Evolutionary conservation across 1,140 invertebrate species (phyloP), one percentile per base, ranked within the genome.

Genomic region (Lasioglossum albipes): DNA sequence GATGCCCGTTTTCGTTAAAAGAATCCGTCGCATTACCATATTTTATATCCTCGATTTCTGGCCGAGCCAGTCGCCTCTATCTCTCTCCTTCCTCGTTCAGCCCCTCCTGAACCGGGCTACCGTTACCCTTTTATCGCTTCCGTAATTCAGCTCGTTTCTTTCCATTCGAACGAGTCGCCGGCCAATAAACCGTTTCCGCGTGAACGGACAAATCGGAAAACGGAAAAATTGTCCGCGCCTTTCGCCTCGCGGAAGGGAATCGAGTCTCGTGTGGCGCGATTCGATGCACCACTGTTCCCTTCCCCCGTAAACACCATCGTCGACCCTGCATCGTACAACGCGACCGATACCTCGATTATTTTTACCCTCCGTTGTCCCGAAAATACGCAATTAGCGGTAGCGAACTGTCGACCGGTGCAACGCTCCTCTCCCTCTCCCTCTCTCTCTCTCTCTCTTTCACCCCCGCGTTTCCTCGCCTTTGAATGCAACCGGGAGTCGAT

Each of bases 401-500:
- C 20, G 57, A n/a, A 59, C 18, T 59, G 49, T 16, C 18, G 10
- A n/a, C 10, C 54, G 36, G 18, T 16, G 52, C 16, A 20, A 54
- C 16, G 52, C 9, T 12, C 0, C 10, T 12, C 45, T 13, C 13
- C 2, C 45, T 12, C 10, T 13, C 45, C 13, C 45, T 49, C 45
- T 12, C 45, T 12, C 45, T 49, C 45, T 13, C 9, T 49, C 9
- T 49, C 12, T 49, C 45, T 49, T 49, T 49, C 12, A 0, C 10
- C 13, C 45, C 10, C 10, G 45, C 45, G 45, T 49, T 13, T 36
- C 31, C 57, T 57, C 57, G 22, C 80, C 68, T 85, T 86, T 85
- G 59, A 41, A 45, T 68, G 67, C 71, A 54, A 45, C 36, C 73
- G 83, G 65, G 83, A 87, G 86, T 86, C 85, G 84, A 87, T 87